Base-by-base conservation (phyloP, 2,888 invertebrate genomes). In the Pheosia gnoma region DNA sequence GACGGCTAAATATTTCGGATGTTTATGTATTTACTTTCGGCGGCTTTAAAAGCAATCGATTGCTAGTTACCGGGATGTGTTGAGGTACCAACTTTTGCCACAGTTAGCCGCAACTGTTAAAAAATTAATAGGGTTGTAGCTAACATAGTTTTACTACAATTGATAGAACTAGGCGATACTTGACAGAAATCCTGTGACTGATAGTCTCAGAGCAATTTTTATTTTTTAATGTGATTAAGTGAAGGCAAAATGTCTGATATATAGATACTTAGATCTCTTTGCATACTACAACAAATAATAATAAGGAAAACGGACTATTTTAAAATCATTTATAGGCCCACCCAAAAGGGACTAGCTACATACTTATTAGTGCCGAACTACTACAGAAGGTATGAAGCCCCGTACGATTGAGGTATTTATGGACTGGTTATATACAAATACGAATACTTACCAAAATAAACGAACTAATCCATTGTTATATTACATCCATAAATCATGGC, bases 21-120 rank as follows among this genome's bases (percentile, higher is more conserved):
- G 74, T 78, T 77, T 80, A 70, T 80, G 0, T 25, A 2, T 25
- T 75, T 78, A 75, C 70, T 71, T 72, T 37, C 53, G 63, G 43
- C 13, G 57, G 59, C 57, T 68, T 66, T 69, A 57, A 59, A 45
- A 25, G n/a, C 51, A 64, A 59, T 65, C 67, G 53, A 65, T 68
- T 64, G 67, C 62, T 66, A 65, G 66, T 75, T 74, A 77, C 72
- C 73, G 70, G 74, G 63, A 69, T 68, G 65, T 71, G 61, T 72
- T 74, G 70, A 66, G 70, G 6, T n/a, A 11, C 9, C 8, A n/a
- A 4, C n/a, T n/a, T 11, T 47, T 47, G n/a, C 47, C 47, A 47
- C n/a, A n/a, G 47, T 47, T 47, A 47, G 47, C n/a, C 11, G 47
- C 5, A 11, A 4, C 45, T 11, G 0, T 47, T 0, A 47, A 47